Evolutionary conservation across 2,113 vertebrate species (phyloP).

Genomic region (Eretmochelys imbricata): DNA sequence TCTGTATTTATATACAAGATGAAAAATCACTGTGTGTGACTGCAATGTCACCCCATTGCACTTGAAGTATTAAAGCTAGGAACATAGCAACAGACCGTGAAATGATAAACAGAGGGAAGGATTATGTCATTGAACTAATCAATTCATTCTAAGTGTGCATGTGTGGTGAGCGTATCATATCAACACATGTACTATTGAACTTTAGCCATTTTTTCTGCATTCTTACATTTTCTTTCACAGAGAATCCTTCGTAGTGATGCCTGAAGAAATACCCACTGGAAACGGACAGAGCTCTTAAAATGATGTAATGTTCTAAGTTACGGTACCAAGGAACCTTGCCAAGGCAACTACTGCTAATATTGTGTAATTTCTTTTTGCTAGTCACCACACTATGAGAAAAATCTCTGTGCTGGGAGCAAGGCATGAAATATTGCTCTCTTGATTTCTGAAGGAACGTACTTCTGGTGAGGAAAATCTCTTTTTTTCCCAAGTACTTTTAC

Average conservation of each 20-base stretch:
- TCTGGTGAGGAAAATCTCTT: background rate
- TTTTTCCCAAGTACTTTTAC: constrained; percentile 5
- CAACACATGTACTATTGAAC: background rate
- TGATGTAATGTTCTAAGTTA: background rate
- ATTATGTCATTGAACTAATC: background rate
- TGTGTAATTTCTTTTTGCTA: background rate
- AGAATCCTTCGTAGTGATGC: background rate
- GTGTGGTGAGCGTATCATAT: background rate
- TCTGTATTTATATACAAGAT: background rate
- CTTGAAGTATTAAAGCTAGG: background rate
- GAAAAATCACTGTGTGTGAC: background rate
- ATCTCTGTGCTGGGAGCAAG: background rate
- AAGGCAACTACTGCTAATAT: background rate
- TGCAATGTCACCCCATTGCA: background rate
- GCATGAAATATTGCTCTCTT: background rate
- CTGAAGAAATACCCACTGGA: background rate
- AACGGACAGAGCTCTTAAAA: background rate
- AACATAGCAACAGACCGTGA: background rate
- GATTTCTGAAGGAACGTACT: background rate
- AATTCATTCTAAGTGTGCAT: background rate
- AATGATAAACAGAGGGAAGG: background rate
- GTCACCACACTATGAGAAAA: constrained; percentile 22
- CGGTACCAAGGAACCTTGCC: background rate
- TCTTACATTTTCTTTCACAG: background rate
- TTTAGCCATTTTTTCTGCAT: background rate